Evolutionary conservation across 2,113 vertebrate genomes (phyloP).

Genomic region (Mesitornis unicolor): DNA sequence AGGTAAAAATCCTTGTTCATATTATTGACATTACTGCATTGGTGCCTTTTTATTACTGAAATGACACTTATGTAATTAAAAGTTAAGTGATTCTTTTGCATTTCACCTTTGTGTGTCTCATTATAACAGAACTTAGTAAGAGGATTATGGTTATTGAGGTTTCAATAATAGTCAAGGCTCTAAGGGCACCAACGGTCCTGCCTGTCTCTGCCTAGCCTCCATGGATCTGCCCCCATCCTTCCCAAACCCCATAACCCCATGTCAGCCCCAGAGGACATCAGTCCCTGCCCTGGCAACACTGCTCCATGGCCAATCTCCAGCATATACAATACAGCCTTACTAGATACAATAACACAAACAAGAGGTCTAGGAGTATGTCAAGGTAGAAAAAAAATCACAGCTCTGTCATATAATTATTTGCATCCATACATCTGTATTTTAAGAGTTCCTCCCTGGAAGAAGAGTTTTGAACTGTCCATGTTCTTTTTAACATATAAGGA

Average conservation of each 20-base stretch:
- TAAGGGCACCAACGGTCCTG: neutral
- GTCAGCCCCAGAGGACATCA: fast-evolving
- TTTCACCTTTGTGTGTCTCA: neutral
- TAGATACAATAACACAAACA: neutral
- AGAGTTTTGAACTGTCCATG: neutral
- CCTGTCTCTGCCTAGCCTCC: neutral
- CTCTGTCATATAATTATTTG: neutral
- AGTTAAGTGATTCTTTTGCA: neutral
- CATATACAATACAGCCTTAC: too few species aligned
- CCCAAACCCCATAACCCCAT: neutral
- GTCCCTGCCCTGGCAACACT: fast-evolving
- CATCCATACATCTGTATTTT: neutral
- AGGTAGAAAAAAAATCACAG: neutral
- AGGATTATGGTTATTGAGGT: neutral
- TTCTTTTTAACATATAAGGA: neutral
- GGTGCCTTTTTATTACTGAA: neutral
- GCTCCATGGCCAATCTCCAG: fast-evolving
- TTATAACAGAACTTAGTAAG: neutral
- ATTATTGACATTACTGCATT: neutral
- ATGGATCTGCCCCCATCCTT: fast-evolving
- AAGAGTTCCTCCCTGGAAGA: neutral
- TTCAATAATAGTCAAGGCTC: neutral
- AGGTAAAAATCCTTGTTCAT: neutral
- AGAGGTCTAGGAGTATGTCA: neutral
- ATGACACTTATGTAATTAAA: neutral